Evolutionary conservation across 2,797 vertebrate genomes (phyloP), one percentile per base, ranked within the genome.

Genomic region (Siniperca undulata): DNA sequence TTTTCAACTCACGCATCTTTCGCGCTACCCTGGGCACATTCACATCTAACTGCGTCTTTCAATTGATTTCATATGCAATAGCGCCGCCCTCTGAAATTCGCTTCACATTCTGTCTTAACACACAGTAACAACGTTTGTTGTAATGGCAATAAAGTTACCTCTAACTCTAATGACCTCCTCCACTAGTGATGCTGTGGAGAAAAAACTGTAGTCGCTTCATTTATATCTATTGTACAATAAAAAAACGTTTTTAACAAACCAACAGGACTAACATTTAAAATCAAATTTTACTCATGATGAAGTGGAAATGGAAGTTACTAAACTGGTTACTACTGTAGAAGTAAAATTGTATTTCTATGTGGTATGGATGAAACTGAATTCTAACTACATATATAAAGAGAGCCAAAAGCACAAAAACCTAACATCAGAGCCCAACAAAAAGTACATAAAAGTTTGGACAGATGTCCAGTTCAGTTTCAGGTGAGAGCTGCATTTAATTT

Each of bases 401-500:
- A 59, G 50, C 16, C 48, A 73, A 14, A 70, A 44, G 46, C 44
- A 58, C 0, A 46, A 30, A 62, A 82, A 50, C 1, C 24, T 42
- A 65, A 74, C 38, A 53, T 71, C 61, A 65, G 20, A 42, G 53
- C 48, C 46, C 53, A 64, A 82, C 70, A 73, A 56, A 79, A 77
- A 78, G 34, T 61, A 76, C 30, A 60, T 60, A 65, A 66, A 55
- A 40, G 38, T 75, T 61, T 61, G 48, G 24, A 55, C 50, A 65
- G 64, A 82, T 71, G 65, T 72, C 78, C 19, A 77, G 42, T 77
- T 84, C 30, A 81, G 72, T 70, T 85, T 79, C 44, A 81, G 77
- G 69, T 76, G 38, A 87, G 62, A 84, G 44, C 24, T 69, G 40
- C 50, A 77, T 84, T 83, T 85, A 66, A 56, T 82, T 75, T 78